These are phyloP conservation scores for Brevimyrus niger DNA, from an alignment of 2,113 vertebrate species.

Conservation along the genomic window DNA sequence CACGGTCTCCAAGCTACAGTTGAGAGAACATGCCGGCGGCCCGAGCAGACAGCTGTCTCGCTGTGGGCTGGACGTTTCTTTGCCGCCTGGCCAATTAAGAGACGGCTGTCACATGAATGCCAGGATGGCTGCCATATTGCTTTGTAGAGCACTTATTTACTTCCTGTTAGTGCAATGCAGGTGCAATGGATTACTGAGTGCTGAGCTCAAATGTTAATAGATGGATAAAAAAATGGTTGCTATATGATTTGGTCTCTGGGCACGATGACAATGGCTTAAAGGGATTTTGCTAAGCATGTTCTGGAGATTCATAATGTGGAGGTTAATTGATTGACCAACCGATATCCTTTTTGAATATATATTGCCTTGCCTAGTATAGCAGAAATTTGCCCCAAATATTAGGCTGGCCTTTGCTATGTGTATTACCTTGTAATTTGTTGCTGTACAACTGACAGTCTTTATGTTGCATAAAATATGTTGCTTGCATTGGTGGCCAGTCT, in stretches of 20 bases:
- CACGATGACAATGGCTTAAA: neutral
- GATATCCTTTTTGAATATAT: neutral
- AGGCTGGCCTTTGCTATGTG: neutral
- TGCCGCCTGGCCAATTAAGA: conserved; percentile 7
- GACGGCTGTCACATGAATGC: neutral
- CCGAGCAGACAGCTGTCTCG: conserved; percentile 3
- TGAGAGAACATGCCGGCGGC: neutral
- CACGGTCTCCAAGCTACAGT: neutral
- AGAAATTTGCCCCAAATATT: neutral
- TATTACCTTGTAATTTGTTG: neutral
- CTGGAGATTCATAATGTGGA: neutral
- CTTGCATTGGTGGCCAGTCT: neutral
- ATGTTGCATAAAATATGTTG: neutral
- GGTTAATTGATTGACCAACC: neutral
- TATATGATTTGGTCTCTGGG: neutral
- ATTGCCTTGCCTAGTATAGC: neutral
- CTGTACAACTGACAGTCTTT: neutral
- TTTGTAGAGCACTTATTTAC: neutral
- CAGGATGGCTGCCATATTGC: neutral
- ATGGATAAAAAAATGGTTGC: neutral
- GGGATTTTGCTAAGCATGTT: neutral
- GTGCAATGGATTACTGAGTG: neutral
- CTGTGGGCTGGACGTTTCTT: neutral
- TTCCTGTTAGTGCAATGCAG: neutral
- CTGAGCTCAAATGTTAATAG: neutral